Base-by-base conservation (phyloP, 2,797 vertebrate species). In the Tapera naevia region DNA sequence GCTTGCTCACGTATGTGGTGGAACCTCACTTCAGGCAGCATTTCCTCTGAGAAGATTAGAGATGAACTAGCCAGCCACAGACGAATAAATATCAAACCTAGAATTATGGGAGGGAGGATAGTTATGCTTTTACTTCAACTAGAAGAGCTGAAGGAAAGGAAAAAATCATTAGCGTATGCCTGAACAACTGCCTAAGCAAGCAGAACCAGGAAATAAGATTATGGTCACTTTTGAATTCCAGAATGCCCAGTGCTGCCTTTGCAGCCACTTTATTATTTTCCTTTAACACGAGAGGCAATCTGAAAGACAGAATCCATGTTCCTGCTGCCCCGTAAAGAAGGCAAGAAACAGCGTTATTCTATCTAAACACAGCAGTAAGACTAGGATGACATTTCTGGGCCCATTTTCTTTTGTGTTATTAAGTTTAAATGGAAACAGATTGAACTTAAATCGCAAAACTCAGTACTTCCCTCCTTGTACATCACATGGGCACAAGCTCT, bases 81-180 rank as follows among this genome's bases (percentile, higher is more conserved):
- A 28, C 53, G 5, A 67, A 50, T 10, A 37, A 80, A 51, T 54
- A 46, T 24, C 3, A 1, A 61, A 9, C 9, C 23, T 2, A 7
- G 6, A 65, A 72, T 16, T 35, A 48, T 0, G 1, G 41, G 7
- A 73, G 3, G 14, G 6, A 72, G 10, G 11, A 4, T 7, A 62
- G 45, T 35, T 27, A 71, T 6, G 33, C 2, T 76, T 92, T 57
- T 22, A 39, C 3, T 74, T 62, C 48, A 39, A 5, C 13, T 70
- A 50, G 6, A 3, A 80, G 1, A 81, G 18, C 4, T 17, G 8
- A 65, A 71, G 7, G 14, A 62, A n/a, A 46, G 9, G 69, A 76
- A 50, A 17, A 48, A 14, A 30, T 7, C 15, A 37, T 28, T 6
- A 35, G 7, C 4, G 1, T 22, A 35, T 17, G 4, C 16, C 30